phyloP scores from a whole-genome alignment of 2,888 invertebrate genomes.

The Lasioglossum oenotherae region DNA sequence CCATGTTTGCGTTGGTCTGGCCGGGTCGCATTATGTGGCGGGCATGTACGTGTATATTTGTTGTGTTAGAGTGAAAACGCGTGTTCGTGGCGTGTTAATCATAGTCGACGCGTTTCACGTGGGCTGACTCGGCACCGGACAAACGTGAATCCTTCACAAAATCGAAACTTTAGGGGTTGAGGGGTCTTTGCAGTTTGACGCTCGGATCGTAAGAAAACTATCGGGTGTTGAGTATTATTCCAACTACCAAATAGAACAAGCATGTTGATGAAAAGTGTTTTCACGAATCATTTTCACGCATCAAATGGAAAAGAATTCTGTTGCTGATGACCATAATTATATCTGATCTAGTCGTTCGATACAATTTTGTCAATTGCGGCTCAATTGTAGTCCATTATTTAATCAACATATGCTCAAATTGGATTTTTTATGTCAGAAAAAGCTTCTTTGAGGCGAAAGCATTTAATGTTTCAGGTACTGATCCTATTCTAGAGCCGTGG shows the following conservation, averaged over 20 bases:
- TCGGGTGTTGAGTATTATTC: not conserved
- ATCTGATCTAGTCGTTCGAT: too few species aligned
- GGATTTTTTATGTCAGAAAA: too few species aligned
- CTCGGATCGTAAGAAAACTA: not conserved
- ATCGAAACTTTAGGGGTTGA: constrained; percentile 44
- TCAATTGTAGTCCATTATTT: too few species aligned
- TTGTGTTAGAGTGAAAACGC: constrained; percentile 68
- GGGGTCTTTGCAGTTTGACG: not conserved
- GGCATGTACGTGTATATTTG: not conserved
- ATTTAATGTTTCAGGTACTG: not conserved
- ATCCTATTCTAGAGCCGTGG: not conserved
- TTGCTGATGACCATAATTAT: too few species aligned
- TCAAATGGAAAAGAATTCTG: too few species aligned
- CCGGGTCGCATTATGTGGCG: constrained; percentile 22
- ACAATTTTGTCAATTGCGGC: too few species aligned
- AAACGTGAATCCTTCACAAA: constrained; percentile 44
- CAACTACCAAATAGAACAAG: not conserved
- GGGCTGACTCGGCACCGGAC: constrained; percentile 12
- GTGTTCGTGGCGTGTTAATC: constrained; percentile 75
- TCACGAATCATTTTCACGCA: too few species aligned
- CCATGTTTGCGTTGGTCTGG: constrained; percentile 34
- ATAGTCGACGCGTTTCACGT: constrained; percentile 65
- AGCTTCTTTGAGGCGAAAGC: too few species aligned
- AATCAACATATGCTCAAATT: too few species aligned
- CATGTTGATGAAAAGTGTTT: too few species aligned